These are phyloP conservation scores for Tenthredo notha DNA, from an alignment of 2,888 invertebrate species.

Conservation along the genomic window DNA sequence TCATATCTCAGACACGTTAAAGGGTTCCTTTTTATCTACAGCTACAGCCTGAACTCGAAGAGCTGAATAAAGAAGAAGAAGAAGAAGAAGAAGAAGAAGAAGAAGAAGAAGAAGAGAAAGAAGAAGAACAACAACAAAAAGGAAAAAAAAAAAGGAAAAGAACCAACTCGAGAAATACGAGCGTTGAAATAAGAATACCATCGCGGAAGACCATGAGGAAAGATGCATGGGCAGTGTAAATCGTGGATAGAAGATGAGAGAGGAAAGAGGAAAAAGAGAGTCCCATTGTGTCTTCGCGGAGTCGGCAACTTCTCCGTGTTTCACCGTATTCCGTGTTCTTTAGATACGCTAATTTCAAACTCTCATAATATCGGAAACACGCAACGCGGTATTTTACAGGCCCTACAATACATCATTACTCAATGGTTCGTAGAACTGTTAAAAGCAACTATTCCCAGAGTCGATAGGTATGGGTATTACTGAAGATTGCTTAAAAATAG, in stretches of 20 bases:
- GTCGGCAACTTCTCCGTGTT: conserved; percentile 42
- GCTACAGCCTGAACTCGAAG: neutral
- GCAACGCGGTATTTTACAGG: conserved; percentile 7
- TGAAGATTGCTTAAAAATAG: neutral
- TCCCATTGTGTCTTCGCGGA: conserved; percentile 20
- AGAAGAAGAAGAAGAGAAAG: neutral
- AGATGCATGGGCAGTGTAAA: conserved; percentile 33
- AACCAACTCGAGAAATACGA: conserved; percentile 44
- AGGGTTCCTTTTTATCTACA: conserved; percentile 20
- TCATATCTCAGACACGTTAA: conserved; percentile 49
- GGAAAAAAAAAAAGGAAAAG: neutral
- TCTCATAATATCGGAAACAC: conserved; percentile 6
- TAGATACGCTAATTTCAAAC: conserved; percentile 42
- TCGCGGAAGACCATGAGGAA: conserved; percentile 36
- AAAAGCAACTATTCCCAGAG: neutral
- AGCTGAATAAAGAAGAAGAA: neutral
- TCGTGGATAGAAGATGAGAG: conserved; percentile 13
- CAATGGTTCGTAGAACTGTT: conserved; percentile 8
- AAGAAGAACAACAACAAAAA: conserved; percentile 2
- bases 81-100: neutral
- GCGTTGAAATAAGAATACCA: conserved; percentile 53
- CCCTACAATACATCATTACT: neutral
- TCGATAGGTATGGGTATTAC: neutral
- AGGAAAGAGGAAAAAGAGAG: conserved; percentile 36
- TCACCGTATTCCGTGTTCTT: neutral